Conservation (phyloP, 2,113 vertebrate genomes). For the Psilopsiagon aurifrons region DNA sequence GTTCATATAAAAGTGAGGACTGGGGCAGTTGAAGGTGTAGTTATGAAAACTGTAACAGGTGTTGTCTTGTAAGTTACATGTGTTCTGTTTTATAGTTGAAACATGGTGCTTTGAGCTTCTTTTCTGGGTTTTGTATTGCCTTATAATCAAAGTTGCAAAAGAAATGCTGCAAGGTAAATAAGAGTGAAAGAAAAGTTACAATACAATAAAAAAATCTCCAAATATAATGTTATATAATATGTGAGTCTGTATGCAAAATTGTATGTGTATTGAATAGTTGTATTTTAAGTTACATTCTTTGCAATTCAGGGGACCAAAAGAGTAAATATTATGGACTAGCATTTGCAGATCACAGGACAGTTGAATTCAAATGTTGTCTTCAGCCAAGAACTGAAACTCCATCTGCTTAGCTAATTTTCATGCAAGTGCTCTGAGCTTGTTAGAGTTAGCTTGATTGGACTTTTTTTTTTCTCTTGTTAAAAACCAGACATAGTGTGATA, state of each 20-base stretch:
- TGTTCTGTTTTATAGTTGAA: not conserved
- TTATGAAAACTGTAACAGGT: not conserved
- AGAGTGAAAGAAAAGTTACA: not conserved
- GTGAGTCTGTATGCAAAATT: not conserved
- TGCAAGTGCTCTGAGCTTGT: not conserved
- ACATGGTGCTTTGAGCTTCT: not conserved
- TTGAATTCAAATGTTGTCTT: not conserved
- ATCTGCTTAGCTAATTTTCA: not conserved
- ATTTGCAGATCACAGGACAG: not conserved
- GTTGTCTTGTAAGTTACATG: not conserved
- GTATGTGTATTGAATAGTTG: not conserved
- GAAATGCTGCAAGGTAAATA: not conserved
- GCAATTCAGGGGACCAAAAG: not conserved
- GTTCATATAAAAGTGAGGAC: not conserved
- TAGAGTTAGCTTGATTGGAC: not conserved
- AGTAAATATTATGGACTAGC: not conserved
- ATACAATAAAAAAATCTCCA: not conserved
- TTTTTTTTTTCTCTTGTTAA: not conserved
- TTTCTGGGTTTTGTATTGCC: not conserved
- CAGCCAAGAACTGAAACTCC: not conserved
- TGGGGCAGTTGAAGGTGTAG: not conserved
- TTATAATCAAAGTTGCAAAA: not conserved
- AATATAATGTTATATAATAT: not conserved
- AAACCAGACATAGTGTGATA: not conserved
- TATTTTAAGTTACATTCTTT: not conserved